A percentile compares a stretch with the other conserved stretches of the same genome.
Conservation (phyloP, 2,113 vertebrate genomes). For the Spea multiplicata region DNA sequence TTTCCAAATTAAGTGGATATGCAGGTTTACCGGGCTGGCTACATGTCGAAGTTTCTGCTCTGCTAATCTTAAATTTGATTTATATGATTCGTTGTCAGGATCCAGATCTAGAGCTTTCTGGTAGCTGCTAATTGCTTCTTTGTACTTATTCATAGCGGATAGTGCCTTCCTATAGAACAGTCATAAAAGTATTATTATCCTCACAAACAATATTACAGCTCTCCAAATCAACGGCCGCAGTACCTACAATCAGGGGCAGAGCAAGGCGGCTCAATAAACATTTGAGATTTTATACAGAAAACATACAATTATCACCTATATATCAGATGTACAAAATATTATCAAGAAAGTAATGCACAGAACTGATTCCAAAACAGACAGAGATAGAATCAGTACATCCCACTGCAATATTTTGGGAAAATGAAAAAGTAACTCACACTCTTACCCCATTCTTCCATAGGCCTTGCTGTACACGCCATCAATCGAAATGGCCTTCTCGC, state of each 20-base stretch:
- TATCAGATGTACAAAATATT: no score
- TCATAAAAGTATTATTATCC: no score
- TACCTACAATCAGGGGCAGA: no score
- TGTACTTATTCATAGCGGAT: slow-evolving; percentile 89
- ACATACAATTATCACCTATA: no score
- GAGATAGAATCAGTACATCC: no score
- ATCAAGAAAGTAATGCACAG: no score
- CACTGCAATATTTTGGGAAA: not conserved
- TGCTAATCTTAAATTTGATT: slow-evolving; percentile 93
- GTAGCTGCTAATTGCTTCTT: slow-evolving; percentile 91
- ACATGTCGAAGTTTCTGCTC: slow-evolving; percentile 92
- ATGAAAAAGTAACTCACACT: not conserved
- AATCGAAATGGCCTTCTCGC: slow-evolving; percentile 90
- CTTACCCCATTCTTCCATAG: slow-evolving; percentile 96
- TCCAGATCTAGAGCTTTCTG: slow-evolving; percentile 93
- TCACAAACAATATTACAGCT: slow-evolving; percentile 61
- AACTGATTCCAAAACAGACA: no score
- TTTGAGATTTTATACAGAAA: no score
- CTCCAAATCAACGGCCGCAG: no score
- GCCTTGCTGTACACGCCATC: slow-evolving; percentile 96
- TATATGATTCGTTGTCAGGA: slow-evolving; percentile 95
- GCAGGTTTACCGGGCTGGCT: slow-evolving; percentile 83
- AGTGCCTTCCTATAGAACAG: slow-evolving; percentile 76
- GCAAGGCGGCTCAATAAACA: no score
- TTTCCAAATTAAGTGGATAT: not conserved